These are phyloP conservation scores for Sarcophaga caerulescens DNA, from an alignment of 2,888 invertebrate genomes.

Conservation along the genomic window DNA sequence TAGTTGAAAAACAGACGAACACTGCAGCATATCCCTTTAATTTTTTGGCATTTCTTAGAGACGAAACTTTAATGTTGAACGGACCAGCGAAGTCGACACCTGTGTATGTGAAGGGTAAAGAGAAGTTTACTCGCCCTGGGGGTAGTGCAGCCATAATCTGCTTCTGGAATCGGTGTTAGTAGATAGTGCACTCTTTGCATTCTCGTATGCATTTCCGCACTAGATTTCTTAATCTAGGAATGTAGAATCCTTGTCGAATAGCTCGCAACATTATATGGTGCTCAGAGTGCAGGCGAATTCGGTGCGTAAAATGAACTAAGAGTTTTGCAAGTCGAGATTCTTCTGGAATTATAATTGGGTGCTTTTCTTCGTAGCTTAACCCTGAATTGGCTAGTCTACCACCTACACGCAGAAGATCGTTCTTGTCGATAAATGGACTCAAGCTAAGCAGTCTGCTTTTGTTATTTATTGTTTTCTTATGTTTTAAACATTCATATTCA, in stretches of 20 bases:
- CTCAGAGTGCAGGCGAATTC: constrained; percentile 22
- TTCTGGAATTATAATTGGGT: background rate
- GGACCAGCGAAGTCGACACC: constrained; percentile 62
- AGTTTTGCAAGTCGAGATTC: too few species aligned
- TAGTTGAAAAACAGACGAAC: constrained; percentile 52
- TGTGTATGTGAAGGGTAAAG: constrained; percentile 48
- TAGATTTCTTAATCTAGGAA: constrained; percentile 32
- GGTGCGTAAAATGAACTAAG: constrained; percentile 10
- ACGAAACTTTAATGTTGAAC: constrained; percentile 24
- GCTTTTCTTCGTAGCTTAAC: constrained; percentile 17
- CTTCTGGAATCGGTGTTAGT: constrained; percentile 43
- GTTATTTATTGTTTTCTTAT: too few species aligned
- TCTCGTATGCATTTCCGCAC: constrained; percentile 29
- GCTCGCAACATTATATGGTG: constrained; percentile 25
- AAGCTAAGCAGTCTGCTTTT: background rate
- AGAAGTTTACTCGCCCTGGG: constrained; percentile 44
- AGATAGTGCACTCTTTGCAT: constrained; percentile 39
- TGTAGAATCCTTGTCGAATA: background rate
- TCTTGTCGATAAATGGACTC: constrained; percentile 3
- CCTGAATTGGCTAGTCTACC: constrained; percentile 9
- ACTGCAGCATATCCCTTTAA: constrained; percentile 22
- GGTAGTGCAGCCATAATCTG: constrained; percentile 59
- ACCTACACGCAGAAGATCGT: background rate
- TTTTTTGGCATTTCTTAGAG: constrained; percentile 15
- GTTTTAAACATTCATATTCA: too few species aligned